A percentile compares a stretch with the other conserved stretches of the same genome.
Evolutionary conservation across 2,888 invertebrate species (phyloP).

Genomic region (Catocala fraxini): DNA sequence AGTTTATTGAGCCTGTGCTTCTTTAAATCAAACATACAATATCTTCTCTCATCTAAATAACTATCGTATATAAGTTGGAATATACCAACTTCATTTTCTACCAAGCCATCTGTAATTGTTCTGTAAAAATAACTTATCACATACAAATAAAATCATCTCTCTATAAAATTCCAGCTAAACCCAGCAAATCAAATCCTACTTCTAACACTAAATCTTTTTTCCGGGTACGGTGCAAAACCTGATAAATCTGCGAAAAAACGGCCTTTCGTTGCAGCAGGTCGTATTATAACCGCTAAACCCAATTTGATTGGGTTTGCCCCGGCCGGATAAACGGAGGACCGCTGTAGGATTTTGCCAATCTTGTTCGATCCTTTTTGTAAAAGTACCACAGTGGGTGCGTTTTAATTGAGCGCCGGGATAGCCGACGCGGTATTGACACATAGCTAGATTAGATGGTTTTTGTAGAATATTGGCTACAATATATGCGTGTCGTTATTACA

Average conservation of each 20-base stretch:
- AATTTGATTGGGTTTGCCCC: slow-evolving; percentile 50
- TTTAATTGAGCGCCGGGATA: slow-evolving; percentile 38
- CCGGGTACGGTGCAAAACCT: slow-evolving; percentile 27
- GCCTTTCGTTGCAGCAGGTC: slow-evolving; percentile 26
- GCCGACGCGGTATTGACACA: slow-evolving; percentile 13
- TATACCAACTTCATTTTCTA: too few species aligned
- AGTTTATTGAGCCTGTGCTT: too few species aligned
- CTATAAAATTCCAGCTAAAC: not conserved
- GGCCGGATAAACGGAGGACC: slow-evolving; percentile 33
- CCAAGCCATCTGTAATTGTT: too few species aligned
- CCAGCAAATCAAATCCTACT: slow-evolving; percentile 6
- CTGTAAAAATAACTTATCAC: too few species aligned
- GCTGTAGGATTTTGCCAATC: slow-evolving; percentile 15
- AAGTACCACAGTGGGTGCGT: slow-evolving; percentile 20
- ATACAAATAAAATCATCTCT: not conserved
- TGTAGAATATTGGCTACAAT: not conserved
- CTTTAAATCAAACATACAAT: too few species aligned
- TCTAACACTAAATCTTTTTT: slow-evolving; percentile 5
- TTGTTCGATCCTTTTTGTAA: slow-evolving; percentile 34
- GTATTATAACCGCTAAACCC: slow-evolving; percentile 53
- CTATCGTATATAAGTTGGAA: too few species aligned
- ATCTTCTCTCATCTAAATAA: too few species aligned
- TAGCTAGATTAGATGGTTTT: slow-evolving; percentile 11
- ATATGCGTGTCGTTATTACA: not conserved
- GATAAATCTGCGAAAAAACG: slow-evolving; percentile 41